Conservation (phyloP, 2,797 vertebrate genomes). For the Huso huso region DNA sequence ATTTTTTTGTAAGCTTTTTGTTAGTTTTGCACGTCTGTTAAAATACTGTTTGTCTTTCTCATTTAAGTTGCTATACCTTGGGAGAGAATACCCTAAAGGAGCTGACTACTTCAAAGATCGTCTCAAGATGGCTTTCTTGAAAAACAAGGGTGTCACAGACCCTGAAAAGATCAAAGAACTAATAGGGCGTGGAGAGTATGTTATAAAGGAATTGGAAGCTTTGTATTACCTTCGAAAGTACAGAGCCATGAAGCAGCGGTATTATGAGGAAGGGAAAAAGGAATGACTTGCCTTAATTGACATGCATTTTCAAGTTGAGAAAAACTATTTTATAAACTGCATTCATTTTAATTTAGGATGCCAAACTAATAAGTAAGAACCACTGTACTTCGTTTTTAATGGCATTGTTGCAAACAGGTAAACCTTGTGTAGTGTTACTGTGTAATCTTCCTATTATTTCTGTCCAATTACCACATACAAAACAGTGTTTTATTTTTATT, state of each 20-base stretch:
- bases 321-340: neutral
- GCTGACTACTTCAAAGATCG: constrained; percentile 76
- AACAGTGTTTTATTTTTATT: too few relatives aligned
- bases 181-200: constrained; percentile 75
- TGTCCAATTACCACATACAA: too few relatives aligned
- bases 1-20: too few relatives aligned
- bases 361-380: too few relatives aligned
- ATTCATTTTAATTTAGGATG: too few relatives aligned
- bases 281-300: neutral
- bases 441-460: too few relatives aligned
- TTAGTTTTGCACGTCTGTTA: too few relatives aligned
- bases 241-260: constrained; percentile 85
- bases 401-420: too few relatives aligned
- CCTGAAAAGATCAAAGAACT: constrained; percentile 81
- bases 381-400: too few relatives aligned
- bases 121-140: constrained; percentile 82
- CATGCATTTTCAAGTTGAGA: neutral
- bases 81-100: constrained; percentile 87
- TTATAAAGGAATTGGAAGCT: constrained; percentile 88
- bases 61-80: constrained; percentile 80
- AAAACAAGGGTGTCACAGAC: constrained; percentile 84
- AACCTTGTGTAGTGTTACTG: too few relatives aligned
- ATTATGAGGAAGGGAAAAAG: constrained; percentile 60
- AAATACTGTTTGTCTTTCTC: neutral
- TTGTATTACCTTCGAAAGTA: constrained; percentile 91